A percentile compares a stretch with the other conserved stretches of the same genome.
These are phyloP conservation scores for Cephus pygmeus DNA, from an alignment of 2,888 invertebrate species.

Conservation along the genomic window DNA sequence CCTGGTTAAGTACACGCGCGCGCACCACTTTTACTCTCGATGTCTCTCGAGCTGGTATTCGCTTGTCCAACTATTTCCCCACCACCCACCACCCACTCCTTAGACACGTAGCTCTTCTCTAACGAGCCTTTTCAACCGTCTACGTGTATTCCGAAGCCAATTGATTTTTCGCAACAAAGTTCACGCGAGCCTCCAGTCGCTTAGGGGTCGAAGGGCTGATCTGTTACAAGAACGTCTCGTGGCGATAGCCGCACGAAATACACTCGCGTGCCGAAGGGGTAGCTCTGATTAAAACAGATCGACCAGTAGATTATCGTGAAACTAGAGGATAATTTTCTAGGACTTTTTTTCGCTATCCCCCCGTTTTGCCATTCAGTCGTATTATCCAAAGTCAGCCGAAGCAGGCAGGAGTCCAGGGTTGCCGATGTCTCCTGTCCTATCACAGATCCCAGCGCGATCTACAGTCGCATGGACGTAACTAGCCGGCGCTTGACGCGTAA, in stretches of 20 bases:
- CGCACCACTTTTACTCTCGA: background rate
- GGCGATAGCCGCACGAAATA: background rate
- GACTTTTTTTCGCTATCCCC: background rate
- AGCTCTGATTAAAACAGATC: background rate
- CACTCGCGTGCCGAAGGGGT: background rate
- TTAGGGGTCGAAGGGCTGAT: background rate
- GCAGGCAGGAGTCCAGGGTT: slow-evolving; percentile 10
- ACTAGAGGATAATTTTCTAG: background rate
- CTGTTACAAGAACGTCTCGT: background rate
- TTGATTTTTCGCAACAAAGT: background rate
- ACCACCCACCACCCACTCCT: background rate
- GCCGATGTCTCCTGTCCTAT: background rate
- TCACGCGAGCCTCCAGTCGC: background rate
- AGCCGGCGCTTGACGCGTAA: background rate
- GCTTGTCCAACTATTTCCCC: background rate
- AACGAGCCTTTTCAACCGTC: background rate
- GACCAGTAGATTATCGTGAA: background rate
- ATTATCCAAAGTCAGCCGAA: slow-evolving; percentile 22
- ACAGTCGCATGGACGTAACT: background rate
- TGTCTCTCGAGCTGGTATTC: background rate
- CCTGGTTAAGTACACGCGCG: background rate
- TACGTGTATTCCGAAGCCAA: background rate
- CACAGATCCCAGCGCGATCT: background rate
- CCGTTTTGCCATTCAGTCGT: background rate
- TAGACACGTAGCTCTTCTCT: background rate